Evolutionary conservation across 2,888 invertebrate genomes (phyloP), one percentile per base, ranked within the genome.

Genomic region (Thera britannica): DNA sequence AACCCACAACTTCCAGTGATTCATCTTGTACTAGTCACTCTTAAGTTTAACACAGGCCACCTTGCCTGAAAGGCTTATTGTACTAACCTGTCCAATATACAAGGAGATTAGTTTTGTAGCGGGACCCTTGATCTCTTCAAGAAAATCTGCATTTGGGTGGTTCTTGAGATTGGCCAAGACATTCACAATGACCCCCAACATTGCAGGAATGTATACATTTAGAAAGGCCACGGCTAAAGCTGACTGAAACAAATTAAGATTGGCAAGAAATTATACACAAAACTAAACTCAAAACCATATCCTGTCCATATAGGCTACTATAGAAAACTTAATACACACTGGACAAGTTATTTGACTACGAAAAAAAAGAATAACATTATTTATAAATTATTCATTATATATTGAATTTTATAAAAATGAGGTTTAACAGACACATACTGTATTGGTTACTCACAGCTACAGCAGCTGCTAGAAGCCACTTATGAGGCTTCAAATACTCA

Each of bases 191-290:
- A 95, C 95, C 35, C 98, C 98, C 68, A 98, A 94, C 80, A 97
- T 90, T 67, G 97, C 95, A 0, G 98, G 98, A 78, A 98, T 97
- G 92, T 97, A 96, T 66, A 98, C 97, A 84, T 98, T 99, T 68
- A 98, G 94, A 73, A 97, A 92, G 11, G 98, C 98, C 38, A 98
- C 98, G 62, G 96, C 95, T 66, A 98, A 88, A 3, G 98, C 98
- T 69, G 98, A 97, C 98, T 98, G 90, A 65, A 95, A 95, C 12
- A 62, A 62, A 54, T 34, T 7, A 44, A 7, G 5, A 44, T 5
- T 38, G 44, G 6, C 44, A 44, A 5, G 7, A 44, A 44, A 44
- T 44, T 4, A 38, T 38, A 38, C 3, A 38, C 38, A 38, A 38
- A 38, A 38, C 3, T 38, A 4, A 38, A 38, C 3, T 3, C 38